These are phyloP conservation scores for Pseudotriccus pelzelni DNA, from an alignment of 2,797 vertebrate species.

Conservation along the genomic window DNA sequence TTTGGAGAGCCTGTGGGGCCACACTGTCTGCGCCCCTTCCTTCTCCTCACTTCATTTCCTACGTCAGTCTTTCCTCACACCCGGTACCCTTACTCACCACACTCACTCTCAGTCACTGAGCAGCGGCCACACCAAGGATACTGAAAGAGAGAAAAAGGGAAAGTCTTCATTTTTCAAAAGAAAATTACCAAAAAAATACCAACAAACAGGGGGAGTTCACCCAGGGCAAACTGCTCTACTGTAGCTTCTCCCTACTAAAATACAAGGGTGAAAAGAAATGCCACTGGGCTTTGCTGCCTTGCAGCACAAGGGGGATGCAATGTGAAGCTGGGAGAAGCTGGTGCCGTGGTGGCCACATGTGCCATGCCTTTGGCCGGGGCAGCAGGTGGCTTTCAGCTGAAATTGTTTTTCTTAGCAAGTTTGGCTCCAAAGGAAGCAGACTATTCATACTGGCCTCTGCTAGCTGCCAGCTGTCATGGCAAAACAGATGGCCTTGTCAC, in stretches of 20 bases:
- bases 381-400: neutral
- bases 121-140: neutral
- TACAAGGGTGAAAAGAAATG: neutral
- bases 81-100: neutral
- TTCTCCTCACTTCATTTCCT: neutral
- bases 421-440: neutral
- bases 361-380: neutral
- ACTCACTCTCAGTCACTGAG: neutral
- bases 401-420: neutral
- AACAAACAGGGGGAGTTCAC: neutral
- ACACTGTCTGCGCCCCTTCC: neutral
- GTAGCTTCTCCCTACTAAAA: neutral
- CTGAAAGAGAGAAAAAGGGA: neutral
- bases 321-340: neutral
- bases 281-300: neutral
- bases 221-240: neutral
- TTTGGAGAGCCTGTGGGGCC: neutral
- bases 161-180: neutral
- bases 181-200: neutral
- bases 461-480: constrained; percentile 45
- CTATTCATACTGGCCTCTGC: neutral
- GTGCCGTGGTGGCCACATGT: neutral
- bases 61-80: neutral
- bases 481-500: constrained; percentile 42
- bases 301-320: neutral